phyloP scores from a whole-genome alignment of 2,797 vertebrate genomes.

The Acrocephalus scirpaceus region DNA sequence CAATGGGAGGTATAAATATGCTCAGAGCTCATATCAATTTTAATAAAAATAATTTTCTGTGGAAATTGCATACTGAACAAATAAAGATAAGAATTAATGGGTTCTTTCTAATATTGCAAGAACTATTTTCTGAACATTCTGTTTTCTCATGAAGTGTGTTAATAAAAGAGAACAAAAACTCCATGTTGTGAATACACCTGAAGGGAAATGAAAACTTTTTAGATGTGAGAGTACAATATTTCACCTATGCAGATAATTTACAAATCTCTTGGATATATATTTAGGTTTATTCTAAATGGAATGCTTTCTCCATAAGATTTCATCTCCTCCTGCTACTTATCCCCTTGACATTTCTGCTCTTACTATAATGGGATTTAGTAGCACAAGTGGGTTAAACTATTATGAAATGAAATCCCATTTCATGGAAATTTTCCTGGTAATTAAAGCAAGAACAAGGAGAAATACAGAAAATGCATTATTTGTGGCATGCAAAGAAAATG shows the following conservation, averaged over 20 bases:
- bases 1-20: neutral
- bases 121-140: neutral
- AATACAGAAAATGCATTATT: conserved; percentile 1
- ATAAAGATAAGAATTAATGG: conserved; percentile 15
- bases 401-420: conserved; percentile 46
- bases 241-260: neutral
- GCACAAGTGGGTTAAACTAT: neutral
- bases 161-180: neutral
- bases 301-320: neutral
- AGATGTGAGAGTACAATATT: neutral
- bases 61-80: neutral
- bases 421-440: conserved; percentile 17
- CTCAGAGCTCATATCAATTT: neutral
- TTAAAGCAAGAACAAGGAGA: neutral
- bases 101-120: neutral
- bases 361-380: neutral
- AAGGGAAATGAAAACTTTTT: neutral
- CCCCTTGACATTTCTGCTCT: neutral
- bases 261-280: neutral
- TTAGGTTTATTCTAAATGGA: neutral
- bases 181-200: neutral
- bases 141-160: neutral
- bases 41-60: neutral
- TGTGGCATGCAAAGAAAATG: neutral
- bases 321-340: neutral